These are phyloP conservation scores for Bathynomus jamesi DNA, from an alignment of 1,140 invertebrate genomes.

Conservation along the genomic window DNA sequence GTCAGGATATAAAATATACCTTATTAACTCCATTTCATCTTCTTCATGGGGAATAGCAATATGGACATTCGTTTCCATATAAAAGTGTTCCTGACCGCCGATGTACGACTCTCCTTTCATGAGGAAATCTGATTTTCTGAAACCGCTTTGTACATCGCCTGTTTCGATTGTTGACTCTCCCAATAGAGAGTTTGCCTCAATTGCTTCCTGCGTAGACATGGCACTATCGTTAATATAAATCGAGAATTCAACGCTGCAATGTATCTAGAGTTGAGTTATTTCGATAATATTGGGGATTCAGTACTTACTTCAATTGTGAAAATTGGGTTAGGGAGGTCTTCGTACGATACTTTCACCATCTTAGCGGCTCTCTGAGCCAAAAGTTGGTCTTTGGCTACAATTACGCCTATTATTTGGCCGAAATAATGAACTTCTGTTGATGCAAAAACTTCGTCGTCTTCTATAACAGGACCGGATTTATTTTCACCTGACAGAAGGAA, in stretches of 20 bases:
- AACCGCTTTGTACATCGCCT: neutral
- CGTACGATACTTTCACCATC: constrained; percentile 58
- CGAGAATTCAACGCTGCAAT: too few relatives aligned
- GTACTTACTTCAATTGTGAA: constrained; percentile 51
- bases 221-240: too few relatives aligned
- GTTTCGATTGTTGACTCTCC: neutral
- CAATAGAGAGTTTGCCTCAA: neutral
- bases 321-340: constrained; percentile 48
- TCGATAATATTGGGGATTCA: too few relatives aligned
- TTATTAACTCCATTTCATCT: neutral
- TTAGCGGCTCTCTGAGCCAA: constrained; percentile 56
- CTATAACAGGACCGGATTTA: constrained; percentile 57
- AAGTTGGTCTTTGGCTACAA: constrained; percentile 55
- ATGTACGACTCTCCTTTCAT: constrained; percentile 66
- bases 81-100: constrained; percentile 95
- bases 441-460: constrained; percentile 41
- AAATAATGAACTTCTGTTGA: constrained; percentile 41
- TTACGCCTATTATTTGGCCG: constrained; percentile 62
- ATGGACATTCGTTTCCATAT: constrained; percentile 74
- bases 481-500: constrained; percentile 48
- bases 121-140: constrained; percentile 49
- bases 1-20: neutral
- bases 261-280: too few relatives aligned
- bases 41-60: constrained; percentile 66
- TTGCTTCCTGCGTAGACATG: neutral